Percentiles rank a stretch among this genome's conserved stretches.
phyloP scores from a whole-genome alignment of 1,140 invertebrate species.

The Euschistus heros region DNA sequence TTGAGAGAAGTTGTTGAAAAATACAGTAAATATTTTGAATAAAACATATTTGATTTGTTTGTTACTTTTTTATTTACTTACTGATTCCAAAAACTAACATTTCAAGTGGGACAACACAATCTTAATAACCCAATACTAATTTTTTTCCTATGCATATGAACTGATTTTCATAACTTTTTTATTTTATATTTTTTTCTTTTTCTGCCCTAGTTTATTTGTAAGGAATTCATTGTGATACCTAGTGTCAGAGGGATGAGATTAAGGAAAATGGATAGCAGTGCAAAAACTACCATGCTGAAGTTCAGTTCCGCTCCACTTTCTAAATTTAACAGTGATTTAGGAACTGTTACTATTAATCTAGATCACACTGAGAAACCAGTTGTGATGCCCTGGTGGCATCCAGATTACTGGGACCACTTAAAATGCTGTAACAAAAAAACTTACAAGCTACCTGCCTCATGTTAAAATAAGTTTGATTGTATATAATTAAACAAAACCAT shows the following conservation, averaged over 20 bases:
- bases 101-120: too few relatives aligned
- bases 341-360: background rate
- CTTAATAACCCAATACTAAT: too few relatives aligned
- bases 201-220: background rate
- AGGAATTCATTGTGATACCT: background rate
- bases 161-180: too few relatives aligned
- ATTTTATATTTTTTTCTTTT: background rate
- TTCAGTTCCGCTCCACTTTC: slow-evolving; percentile 6
- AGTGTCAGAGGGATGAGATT: background rate
- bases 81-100: too few relatives aligned
- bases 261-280: background rate
- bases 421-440: background rate
- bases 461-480: too few relatives aligned
- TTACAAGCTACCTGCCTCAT: too few relatives aligned
- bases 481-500: too few relatives aligned
- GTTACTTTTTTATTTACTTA: too few relatives aligned
- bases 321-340: background rate
- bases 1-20: too few relatives aligned
- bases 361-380: background rate
- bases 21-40: too few relatives aligned
- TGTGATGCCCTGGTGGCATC: slow-evolving; percentile 3
- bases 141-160: too few relatives aligned
- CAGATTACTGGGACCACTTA: slow-evolving; percentile 4
- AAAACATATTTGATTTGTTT: too few relatives aligned
- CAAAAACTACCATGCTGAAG: background rate